A percentile compares a stretch with the other conserved stretches of the same genome.
These are phyloP conservation scores for Eolophus roseicapilla DNA, from an alignment of 2,113 vertebrate species.

Conservation along the genomic window DNA sequence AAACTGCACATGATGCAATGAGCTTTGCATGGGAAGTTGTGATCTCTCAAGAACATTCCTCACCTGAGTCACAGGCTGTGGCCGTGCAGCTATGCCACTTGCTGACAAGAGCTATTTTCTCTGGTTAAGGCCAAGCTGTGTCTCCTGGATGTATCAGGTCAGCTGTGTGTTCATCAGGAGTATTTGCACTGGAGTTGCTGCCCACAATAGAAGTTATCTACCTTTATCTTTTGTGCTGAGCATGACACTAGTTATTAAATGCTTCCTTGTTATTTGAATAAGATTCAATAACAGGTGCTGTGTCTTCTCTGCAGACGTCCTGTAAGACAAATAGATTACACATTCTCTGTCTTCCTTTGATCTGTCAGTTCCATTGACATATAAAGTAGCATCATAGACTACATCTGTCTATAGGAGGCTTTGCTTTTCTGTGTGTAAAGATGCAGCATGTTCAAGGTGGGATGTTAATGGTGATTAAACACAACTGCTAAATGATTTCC, in stretches of 20 bases:
- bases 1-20: accelerated
- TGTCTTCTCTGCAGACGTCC: background rate
- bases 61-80: background rate
- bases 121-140: background rate
- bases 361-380: conserved; percentile 51
- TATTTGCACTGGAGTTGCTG: background rate
- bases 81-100: background rate
- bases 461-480: conserved; percentile 33
- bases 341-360: conserved; percentile 13
- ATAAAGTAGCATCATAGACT: background rate
- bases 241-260: background rate
- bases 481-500: conserved; percentile 5
- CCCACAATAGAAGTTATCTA: background rate
- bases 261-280: conserved; percentile 1
- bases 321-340: conserved; percentile 51
- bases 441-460: background rate
- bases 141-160: background rate
- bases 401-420: conserved; percentile 8
- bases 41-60: background rate
- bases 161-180: background rate
- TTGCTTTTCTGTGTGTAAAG: conserved; percentile 2
- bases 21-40: background rate
- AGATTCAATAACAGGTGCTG: background rate
- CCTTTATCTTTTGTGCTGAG: background rate
- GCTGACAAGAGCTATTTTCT: background rate